Conservation (phyloP, 2,113 vertebrate species). For the Vicugna pacos region DNA sequence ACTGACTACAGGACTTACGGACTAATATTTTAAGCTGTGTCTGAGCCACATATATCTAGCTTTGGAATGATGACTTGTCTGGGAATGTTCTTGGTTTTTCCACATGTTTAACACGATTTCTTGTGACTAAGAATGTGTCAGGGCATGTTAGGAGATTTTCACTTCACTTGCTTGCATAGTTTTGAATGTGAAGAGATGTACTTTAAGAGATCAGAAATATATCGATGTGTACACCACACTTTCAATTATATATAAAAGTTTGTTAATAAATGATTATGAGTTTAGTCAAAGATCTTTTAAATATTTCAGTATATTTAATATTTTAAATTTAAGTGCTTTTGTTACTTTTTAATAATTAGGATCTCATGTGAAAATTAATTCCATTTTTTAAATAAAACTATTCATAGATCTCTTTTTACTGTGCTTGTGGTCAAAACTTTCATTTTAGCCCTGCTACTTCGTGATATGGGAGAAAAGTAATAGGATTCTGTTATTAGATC, state of each 20-base stretch:
- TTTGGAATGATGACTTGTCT: slow-evolving; percentile 8
- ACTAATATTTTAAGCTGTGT: not conserved
- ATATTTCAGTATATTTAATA: not conserved
- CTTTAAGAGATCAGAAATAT: slow-evolving; percentile 32
- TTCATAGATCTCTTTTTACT: slow-evolving; percentile 10
- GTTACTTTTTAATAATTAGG: not conserved
- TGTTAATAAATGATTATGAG: slow-evolving; percentile 46
- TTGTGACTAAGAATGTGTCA: slow-evolving; percentile 5
- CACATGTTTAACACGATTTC: slow-evolving; percentile 32
- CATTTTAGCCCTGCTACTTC: not conserved
- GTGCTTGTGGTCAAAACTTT: not conserved
- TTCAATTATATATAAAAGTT: slow-evolving; percentile 22
- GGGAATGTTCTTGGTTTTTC: slow-evolving; percentile 35
- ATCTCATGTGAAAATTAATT: slow-evolving; percentile 35
- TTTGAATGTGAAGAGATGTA: slow-evolving; percentile 56
- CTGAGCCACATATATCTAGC: not conserved
- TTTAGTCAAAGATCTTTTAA: slow-evolving; percentile 47
- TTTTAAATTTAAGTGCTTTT: slow-evolving; percentile 34
- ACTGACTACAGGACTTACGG: not conserved
- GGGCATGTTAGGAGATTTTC: slow-evolving; percentile 7
- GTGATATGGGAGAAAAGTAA: not conserved
- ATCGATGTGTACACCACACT: not conserved
- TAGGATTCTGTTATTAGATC: not conserved
- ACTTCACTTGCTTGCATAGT: slow-evolving; percentile 7
- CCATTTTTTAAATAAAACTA: slow-evolving; percentile 40